Evolutionary conservation across 2,797 vertebrate species (phyloP).

Genomic region (Alca torda): DNA sequence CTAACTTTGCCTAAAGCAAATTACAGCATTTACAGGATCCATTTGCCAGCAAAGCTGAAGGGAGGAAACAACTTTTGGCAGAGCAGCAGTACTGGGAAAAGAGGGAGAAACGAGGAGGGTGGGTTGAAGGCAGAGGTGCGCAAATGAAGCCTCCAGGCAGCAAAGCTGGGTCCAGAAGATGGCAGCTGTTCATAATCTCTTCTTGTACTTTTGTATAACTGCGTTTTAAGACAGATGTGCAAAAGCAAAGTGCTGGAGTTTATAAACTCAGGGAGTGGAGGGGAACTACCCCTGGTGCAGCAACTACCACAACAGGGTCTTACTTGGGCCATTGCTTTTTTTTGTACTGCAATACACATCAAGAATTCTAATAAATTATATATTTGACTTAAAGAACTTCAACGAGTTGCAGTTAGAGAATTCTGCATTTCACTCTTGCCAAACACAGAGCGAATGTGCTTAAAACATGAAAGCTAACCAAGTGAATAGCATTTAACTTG

Average conservation of each 20-base stretch:
- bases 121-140: background rate
- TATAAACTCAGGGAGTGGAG: background rate
- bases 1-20: constrained; percentile 41
- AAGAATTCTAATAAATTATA: background rate
- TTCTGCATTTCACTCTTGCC: background rate
- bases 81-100: background rate
- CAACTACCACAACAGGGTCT: background rate
- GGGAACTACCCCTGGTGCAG: background rate
- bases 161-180: background rate
- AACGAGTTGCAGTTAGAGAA: background rate
- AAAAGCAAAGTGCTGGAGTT: background rate
- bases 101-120: background rate
- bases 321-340: background rate
- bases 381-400: background rate
- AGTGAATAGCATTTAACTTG: background rate
- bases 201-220: background rate
- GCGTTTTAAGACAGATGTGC: background rate
- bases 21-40: constrained; percentile 7
- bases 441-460: background rate
- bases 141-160: background rate
- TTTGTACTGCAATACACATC: background rate
- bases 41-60: background rate
- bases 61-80: background rate
- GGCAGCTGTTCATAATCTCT: background rate
- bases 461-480: background rate